These are phyloP conservation scores for Sus cebifrons DNA, from an alignment of 2,797 vertebrate genomes.

Conservation along the genomic window DNA sequence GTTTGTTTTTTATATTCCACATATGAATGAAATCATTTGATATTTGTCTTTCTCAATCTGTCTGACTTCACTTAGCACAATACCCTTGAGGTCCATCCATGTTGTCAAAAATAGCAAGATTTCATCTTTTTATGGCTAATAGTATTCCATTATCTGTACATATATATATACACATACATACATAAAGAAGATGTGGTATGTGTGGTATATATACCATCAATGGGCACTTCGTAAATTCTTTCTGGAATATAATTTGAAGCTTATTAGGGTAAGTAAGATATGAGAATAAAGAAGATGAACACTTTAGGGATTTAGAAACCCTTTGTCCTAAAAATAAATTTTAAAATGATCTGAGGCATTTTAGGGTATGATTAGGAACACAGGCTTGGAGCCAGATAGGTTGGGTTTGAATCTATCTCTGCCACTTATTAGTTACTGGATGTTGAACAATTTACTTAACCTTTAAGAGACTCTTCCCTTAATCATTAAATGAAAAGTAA, in stretches of 20 bases:
- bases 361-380: neutral
- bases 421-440: neutral
- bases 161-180: no score
- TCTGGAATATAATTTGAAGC: neutral
- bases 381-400: neutral
- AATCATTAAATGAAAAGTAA: conserved; percentile 15
- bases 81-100: no score
- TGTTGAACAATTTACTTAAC: neutral
- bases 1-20: no score
- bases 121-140: no score
- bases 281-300: neutral
- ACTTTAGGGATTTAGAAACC: neutral
- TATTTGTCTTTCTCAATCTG: no score
- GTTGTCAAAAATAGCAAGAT: no score
- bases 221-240: no score
- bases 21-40: no score
- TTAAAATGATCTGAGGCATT: neutral
- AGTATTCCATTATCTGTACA: no score
- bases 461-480: neutral
- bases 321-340: neutral
- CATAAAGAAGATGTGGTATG: no score
- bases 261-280: neutral
- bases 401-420: neutral
- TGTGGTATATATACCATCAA: no score
- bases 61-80: no score